Percentiles rank a stretch among this genome's conserved stretches.
These are phyloP conservation scores for Caenorhabditis auriculariae DNA, from an alignment of 2,888 invertebrate species.

Conservation along the genomic window DNA sequence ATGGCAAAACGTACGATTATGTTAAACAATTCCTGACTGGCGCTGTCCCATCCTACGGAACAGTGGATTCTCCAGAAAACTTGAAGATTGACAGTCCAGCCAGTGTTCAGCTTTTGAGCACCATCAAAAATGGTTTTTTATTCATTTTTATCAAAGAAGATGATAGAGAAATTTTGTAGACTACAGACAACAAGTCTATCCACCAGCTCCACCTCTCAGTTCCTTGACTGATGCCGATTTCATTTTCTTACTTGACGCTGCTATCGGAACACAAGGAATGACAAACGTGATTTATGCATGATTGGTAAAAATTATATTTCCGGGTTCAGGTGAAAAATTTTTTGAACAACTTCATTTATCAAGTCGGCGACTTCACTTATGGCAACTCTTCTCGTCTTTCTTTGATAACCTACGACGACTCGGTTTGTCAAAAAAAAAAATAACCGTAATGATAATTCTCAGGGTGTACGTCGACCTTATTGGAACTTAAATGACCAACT, in stretches of 20 bases:
- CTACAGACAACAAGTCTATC: slow-evolving; percentile 25
- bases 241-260: slow-evolving; percentile 14
- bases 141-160: background rate
- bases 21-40: slow-evolving; percentile 23
- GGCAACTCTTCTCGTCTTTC: too few species aligned
- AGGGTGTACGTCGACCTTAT: too few species aligned
- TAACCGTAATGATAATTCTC: too few species aligned
- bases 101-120: slow-evolving; percentile 7
- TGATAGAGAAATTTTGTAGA: slow-evolving; percentile 4
- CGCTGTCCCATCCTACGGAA: slow-evolving; percentile 19
- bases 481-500: too few species aligned
- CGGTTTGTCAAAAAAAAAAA: too few species aligned
- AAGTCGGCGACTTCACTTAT: too few species aligned
- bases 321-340: slow-evolving; percentile 8
- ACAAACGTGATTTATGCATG: background rate
- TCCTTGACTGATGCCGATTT: slow-evolving; percentile 13
- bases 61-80: slow-evolving; percentile 5
- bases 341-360: slow-evolving; percentile 7
- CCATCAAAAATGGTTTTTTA: too few species aligned
- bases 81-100: slow-evolving; percentile 8
- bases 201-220: slow-evolving; percentile 1
- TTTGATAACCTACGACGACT: too few species aligned
- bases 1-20: slow-evolving; percentile 9
- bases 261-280: slow-evolving; percentile 2
- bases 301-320: background rate